phyloP scores from a whole-genome alignment of 2,888 invertebrate genomes.

The Drosophila histrio region DNA sequence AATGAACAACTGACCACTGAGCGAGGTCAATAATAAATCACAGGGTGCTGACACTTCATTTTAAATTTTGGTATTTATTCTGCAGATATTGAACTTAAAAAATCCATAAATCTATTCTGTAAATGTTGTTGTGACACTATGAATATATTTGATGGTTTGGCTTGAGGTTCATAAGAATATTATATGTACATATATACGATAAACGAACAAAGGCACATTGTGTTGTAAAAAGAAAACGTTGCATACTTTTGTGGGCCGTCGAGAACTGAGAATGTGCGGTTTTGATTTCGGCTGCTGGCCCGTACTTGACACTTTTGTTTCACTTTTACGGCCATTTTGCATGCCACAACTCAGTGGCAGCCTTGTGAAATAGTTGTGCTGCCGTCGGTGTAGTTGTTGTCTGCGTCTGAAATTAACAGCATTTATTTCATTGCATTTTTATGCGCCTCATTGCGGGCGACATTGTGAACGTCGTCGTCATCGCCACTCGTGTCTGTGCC shows the following conservation, averaged over 20 bases:
- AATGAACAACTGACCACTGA: background rate
- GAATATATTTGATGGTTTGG: background rate
- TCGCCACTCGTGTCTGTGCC: conserved; percentile 38
- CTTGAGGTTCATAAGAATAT: background rate
- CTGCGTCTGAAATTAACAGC: conserved; percentile 74
- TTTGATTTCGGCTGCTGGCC: conserved; percentile 40
- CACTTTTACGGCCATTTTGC: conserved; percentile 33
- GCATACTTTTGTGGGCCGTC: conserved; percentile 42
- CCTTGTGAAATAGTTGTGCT: conserved; percentile 31
- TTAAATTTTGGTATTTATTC: background rate
- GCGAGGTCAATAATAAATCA: background rate
- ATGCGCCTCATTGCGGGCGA: conserved; percentile 52
- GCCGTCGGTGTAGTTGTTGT: conserved; percentile 20
- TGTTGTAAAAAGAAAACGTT: conserved; percentile 12
- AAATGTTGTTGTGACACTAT: background rate
- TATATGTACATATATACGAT: background rate
- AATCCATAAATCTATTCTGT: background rate
- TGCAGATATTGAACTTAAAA: background rate
- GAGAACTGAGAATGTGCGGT: background rate
- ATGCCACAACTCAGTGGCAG: conserved; percentile 28
- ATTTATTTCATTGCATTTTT: conserved; percentile 76
- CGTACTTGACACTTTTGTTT: conserved; percentile 50
- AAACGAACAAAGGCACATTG: conserved; percentile 5
- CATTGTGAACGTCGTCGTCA: conserved; percentile 27
- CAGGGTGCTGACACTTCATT: background rate